These are phyloP conservation scores for Drosophila tani DNA, from an alignment of 1,140 invertebrate species.

Conservation along the genomic window DNA sequence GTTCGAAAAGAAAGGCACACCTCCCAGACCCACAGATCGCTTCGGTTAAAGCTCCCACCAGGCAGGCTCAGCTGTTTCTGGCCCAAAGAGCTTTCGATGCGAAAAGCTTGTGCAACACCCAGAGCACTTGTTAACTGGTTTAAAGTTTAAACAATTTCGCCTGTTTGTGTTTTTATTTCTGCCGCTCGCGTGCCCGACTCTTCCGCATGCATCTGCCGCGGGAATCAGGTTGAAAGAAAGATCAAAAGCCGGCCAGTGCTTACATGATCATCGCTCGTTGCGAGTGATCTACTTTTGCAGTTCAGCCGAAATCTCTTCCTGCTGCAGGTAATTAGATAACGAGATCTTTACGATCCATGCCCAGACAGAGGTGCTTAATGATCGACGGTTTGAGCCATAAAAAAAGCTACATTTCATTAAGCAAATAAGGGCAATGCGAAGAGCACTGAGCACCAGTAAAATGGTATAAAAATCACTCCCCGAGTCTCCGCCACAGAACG, in stretches of 20 bases:
- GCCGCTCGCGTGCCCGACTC: conserved; percentile 11
- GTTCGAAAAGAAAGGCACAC: conserved; percentile 7
- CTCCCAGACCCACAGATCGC: neutral
- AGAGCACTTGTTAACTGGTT: conserved; percentile 40
- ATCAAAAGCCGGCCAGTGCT: conserved; percentile 33
- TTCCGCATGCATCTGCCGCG: conserved; percentile 43
- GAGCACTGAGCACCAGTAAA: conserved; percentile 5
- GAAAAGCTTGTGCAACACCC: conserved; percentile 23
- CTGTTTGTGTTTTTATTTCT: conserved; percentile 21
- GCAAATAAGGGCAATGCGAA: conserved; percentile 51
- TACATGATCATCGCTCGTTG: neutral
- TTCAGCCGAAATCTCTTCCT: conserved; percentile 20
- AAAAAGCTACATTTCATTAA: conserved; percentile 28
- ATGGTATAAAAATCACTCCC: conserved; percentile 20
- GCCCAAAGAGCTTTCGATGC: conserved; percentile 12
- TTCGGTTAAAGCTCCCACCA: conserved; percentile 17
- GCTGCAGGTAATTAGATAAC: conserved; percentile 32
- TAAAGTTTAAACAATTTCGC: conserved; percentile 45
- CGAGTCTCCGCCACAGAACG: conserved; percentile 21
- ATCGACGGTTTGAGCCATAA: conserved; percentile 43
- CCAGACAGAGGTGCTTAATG: conserved; percentile 17
- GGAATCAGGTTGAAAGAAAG: conserved; percentile 12
- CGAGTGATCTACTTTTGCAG: conserved; percentile 29
- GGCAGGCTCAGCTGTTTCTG: conserved; percentile 29
- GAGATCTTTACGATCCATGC: conserved; percentile 40